Conservation (phyloP, 2,797 vertebrate species). For the Pangasius macronema region DNA sequence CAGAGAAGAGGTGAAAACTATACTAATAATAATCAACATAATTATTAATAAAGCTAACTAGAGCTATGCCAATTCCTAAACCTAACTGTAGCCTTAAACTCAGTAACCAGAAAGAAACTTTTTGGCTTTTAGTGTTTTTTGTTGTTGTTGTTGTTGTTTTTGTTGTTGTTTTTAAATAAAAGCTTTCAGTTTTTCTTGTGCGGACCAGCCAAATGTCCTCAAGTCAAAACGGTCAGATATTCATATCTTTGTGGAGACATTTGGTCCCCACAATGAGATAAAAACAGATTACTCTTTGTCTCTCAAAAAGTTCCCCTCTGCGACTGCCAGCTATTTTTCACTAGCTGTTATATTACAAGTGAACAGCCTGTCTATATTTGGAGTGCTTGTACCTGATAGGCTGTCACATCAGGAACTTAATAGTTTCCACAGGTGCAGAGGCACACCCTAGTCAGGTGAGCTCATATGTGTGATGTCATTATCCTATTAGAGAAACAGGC, state of each 20-base stretch:
- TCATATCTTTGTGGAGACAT: background rate
- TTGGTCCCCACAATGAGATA: background rate
- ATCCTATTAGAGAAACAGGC: conserved; percentile 37
- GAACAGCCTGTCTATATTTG: conserved; percentile 62
- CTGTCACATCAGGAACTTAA: conserved; percentile 37
- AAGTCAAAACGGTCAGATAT: conserved; percentile 15
- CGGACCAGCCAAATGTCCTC: background rate
- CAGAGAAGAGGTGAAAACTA: background rate
- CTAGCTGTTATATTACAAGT: conserved; percentile 51
- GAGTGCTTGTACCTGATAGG: conserved; percentile 61
- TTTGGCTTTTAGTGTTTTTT: background rate
- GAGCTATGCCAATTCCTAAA: background rate
- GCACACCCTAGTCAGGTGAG: conserved; percentile 65
- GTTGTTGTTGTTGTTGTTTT: background rate
- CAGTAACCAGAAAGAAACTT: background rate
- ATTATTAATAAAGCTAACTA: background rate
- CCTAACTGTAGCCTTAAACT: background rate
- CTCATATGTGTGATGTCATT: conserved; percentile 42
- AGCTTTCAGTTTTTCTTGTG: background rate
- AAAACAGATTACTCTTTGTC: conserved; percentile 12
- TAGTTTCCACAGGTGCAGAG: conserved; percentile 53
- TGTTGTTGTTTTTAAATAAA: background rate
- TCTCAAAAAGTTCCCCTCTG: conserved; percentile 3
- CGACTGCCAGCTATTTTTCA: conserved; percentile 54
- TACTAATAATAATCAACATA: background rate